Evolutionary conservation across 2,888 invertebrate species (phyloP).

Genomic region (Lydus trimaculatus): DNA sequence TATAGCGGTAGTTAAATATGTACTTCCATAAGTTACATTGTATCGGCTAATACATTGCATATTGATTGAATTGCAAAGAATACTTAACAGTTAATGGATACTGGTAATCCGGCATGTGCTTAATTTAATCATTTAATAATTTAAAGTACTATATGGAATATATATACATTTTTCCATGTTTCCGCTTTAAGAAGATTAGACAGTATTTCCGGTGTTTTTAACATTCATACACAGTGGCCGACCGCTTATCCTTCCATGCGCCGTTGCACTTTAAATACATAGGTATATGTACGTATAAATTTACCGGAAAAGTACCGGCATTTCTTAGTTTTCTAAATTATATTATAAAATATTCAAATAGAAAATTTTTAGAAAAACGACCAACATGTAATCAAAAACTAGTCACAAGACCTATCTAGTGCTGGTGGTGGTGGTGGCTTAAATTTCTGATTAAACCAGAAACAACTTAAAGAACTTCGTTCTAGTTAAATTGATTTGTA

Average conservation of each 20-base stretch:
- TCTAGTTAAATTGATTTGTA: neutral
- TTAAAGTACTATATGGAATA: neutral
- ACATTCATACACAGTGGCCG: neutral
- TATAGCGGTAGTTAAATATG: slow-evolving; percentile 41
- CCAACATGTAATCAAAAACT: neutral
- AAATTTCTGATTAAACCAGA: neutral
- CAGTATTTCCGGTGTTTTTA: slow-evolving; percentile 7
- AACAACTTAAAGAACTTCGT: neutral
- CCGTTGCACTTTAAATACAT: neutral
- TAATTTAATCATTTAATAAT: neutral
- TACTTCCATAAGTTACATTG: slow-evolving; percentile 39
- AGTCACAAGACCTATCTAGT: neutral
- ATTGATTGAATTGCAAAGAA: neutral
- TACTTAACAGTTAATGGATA: neutral
- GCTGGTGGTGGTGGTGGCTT: neutral
- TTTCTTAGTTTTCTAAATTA: neutral
- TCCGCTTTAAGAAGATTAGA: slow-evolving; percentile 8
- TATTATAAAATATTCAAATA: neutral
- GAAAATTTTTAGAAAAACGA: neutral
- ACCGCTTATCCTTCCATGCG: slow-evolving; percentile 1
- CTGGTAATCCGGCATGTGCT: neutral
- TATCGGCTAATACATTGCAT: slow-evolving; percentile 2
- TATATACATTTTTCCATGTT: neutral
- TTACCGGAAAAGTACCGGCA: neutral
- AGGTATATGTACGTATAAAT: neutral